These are phyloP conservation scores for Corella eumyota DNA, from an alignment of 23 tunicate genomes.

Conservation along the genomic window DNA sequence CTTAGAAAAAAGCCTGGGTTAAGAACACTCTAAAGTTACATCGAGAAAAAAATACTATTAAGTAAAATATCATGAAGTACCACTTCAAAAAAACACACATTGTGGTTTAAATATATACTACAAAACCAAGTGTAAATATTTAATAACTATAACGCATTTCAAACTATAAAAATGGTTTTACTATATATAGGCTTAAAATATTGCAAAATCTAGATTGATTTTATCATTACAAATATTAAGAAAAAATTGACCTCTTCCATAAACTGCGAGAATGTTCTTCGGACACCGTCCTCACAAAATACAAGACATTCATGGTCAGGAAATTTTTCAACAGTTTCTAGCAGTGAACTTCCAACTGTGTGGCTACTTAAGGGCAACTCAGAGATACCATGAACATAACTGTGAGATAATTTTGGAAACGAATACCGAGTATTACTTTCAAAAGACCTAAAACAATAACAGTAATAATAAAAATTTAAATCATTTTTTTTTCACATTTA, in stretches of 20 bases:
- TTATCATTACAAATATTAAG: neutral
- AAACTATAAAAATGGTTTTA: neutral
- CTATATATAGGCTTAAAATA: neutral
- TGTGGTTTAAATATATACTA: too few species aligned
- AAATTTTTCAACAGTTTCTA: slow-evolving; percentile 48
- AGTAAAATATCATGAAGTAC: too few species aligned
- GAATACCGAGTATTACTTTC: too few species aligned
- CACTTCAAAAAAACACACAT: too few species aligned
- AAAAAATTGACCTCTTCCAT: slow-evolving; percentile 30
- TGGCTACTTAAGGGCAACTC: slow-evolving; percentile 5
- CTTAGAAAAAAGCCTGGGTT: too few species aligned
- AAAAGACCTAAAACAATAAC: too few species aligned
- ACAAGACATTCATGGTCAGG: slow-evolving; percentile 81
- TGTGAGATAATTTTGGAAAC: slow-evolving; percentile 9
- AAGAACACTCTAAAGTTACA: too few species aligned
- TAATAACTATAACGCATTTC: neutral
- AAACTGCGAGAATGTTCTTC: slow-evolving; percentile 63
- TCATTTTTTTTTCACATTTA: too few species aligned
- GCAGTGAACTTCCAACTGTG: slow-evolving; percentile 47
- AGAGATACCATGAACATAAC: slow-evolving; percentile 31
- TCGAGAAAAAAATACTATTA: too few species aligned
- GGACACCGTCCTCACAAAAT: slow-evolving; percentile 57
- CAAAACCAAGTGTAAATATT: too few species aligned
- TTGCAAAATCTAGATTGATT: neutral
- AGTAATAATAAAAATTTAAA: too few species aligned